Conservation (phyloP, 2,888 invertebrate genomes). For the Acrocyrtus sp. region DNA sequence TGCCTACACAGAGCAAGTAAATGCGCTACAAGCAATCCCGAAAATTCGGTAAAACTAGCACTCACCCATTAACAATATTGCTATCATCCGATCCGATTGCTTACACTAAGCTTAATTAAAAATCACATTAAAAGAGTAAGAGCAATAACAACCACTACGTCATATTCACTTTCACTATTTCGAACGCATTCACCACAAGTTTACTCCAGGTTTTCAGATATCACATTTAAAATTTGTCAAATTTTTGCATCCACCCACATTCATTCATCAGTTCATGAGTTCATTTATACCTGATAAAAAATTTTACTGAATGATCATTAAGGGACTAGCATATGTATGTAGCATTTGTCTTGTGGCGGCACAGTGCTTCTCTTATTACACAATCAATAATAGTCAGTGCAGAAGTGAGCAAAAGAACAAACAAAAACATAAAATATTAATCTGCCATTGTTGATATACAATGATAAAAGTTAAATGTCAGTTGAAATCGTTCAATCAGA, state of each 20-base stretch:
- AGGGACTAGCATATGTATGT: slow-evolving; percentile 48
- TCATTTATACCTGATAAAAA: background rate
- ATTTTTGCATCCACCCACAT: slow-evolving; percentile 22
- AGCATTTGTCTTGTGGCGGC: slow-evolving; percentile 42
- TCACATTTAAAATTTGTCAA: slow-evolving; percentile 46
- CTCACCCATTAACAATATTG: too few species aligned
- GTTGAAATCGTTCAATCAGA: too few species aligned
- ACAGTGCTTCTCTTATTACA: background rate
- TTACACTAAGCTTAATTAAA: background rate
- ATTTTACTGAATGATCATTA: slow-evolving; percentile 41
- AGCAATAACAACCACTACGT: background rate
- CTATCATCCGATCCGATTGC: too few species aligned
- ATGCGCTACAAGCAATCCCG: too few species aligned
- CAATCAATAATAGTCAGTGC: background rate
- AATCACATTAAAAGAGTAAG: slow-evolving; percentile 2
- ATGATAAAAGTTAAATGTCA: too few species aligned
- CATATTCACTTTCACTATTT: background rate
- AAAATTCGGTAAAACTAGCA: too few species aligned
- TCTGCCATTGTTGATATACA: background rate
- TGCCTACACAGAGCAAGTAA: too few species aligned
- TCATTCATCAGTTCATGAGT: slow-evolving; percentile 1
- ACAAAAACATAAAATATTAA: background rate
- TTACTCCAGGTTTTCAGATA: slow-evolving; percentile 47
- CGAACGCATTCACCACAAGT: slow-evolving; percentile 17
- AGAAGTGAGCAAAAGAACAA: background rate